These are phyloP conservation scores for Pandemis cinnamomeana DNA, from an alignment of 2,888 invertebrate genomes.

Conservation along the genomic window DNA sequence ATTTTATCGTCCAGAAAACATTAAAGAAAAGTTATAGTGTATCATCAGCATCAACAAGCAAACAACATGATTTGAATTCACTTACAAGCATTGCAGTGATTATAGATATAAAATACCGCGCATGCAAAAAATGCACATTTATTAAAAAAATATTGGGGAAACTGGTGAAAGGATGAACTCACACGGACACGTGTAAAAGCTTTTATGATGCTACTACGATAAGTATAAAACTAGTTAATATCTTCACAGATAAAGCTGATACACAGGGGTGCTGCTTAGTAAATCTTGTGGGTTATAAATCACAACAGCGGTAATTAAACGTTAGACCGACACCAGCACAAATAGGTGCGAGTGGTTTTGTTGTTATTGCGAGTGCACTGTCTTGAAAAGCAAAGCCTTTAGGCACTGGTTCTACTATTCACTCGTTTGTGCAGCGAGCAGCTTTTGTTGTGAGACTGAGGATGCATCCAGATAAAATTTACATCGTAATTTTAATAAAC, in stretches of 20 bases:
- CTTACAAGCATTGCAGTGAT: too few species aligned
- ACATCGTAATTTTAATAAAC: constrained; percentile 6
- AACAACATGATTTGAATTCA: too few species aligned
- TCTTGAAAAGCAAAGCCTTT: constrained; percentile 20
- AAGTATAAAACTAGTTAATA: too few species aligned
- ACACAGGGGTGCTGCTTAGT: neutral
- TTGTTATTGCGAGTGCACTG: constrained; percentile 16
- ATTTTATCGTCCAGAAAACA: constrained; percentile 22
- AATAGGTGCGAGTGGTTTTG: constrained; percentile 13
- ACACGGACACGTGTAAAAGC: too few species aligned
- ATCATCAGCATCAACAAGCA: too few species aligned
- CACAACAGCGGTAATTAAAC: neutral
- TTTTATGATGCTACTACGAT: too few species aligned
- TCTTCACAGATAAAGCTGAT: neutral
- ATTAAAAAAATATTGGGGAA: too few species aligned
- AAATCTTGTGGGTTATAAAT: neutral
- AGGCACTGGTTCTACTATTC: constrained; percentile 3
- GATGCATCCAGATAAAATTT: constrained; percentile 16
- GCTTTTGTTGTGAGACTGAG: constrained; percentile 20
- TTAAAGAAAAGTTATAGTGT: too few species aligned
- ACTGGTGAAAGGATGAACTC: too few species aligned
- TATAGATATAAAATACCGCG: too few species aligned
- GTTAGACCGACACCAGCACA: neutral
- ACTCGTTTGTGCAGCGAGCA: constrained; percentile 24
- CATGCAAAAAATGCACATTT: too few species aligned